A percentile compares a stretch with the other conserved stretches of the same genome.
These are phyloP conservation scores for Aquatica leii DNA, from an alignment of 2,888 invertebrate species.

Conservation along the genomic window DNA sequence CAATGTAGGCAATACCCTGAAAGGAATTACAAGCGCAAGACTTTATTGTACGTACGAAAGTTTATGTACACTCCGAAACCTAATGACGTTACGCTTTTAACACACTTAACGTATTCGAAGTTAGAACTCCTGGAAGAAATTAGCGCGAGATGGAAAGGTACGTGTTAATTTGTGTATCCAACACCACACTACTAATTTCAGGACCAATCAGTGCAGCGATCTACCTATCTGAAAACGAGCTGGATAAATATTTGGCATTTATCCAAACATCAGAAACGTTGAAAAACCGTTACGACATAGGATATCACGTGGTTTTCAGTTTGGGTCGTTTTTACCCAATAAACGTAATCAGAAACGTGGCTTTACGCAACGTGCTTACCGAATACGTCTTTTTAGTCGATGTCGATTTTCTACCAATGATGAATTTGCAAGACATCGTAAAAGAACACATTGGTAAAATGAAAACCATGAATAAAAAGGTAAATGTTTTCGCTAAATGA, in stretches of 20 bases:
- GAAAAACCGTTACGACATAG: slow-evolving; percentile 79
- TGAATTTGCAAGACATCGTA: slow-evolving; percentile 77
- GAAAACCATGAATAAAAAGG: slow-evolving; percentile 12
- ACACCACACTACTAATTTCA: slow-evolving; percentile 40
- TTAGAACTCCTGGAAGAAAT: slow-evolving; percentile 83
- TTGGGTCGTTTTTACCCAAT: slow-evolving; percentile 89
- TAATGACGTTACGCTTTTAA: slow-evolving; percentile 86
- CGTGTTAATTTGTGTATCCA: no score
- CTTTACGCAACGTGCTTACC: slow-evolving; percentile 79
- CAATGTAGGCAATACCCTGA: no score
- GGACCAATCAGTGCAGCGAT: slow-evolving; percentile 88
- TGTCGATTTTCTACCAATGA: slow-evolving; percentile 89
- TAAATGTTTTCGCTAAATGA: neutral
- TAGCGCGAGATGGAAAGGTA: slow-evolving; percentile 84
- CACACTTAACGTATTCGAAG: slow-evolving; percentile 88
- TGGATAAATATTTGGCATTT: slow-evolving; percentile 78
- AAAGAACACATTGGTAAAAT: slow-evolving; percentile 63
- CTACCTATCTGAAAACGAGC: slow-evolving; percentile 89
- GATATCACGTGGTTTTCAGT: slow-evolving; percentile 89
- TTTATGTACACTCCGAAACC: slow-evolving; percentile 70
- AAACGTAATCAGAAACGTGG: slow-evolving; percentile 88
- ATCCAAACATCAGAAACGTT: slow-evolving; percentile 77
- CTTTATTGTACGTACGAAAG: slow-evolving; percentile 83
- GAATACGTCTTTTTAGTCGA: slow-evolving; percentile 88
- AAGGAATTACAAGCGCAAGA: slow-evolving; percentile 65